phyloP scores from a whole-genome alignment of 2,888 invertebrate genomes.

The Tromatobia lineatoria region DNA sequence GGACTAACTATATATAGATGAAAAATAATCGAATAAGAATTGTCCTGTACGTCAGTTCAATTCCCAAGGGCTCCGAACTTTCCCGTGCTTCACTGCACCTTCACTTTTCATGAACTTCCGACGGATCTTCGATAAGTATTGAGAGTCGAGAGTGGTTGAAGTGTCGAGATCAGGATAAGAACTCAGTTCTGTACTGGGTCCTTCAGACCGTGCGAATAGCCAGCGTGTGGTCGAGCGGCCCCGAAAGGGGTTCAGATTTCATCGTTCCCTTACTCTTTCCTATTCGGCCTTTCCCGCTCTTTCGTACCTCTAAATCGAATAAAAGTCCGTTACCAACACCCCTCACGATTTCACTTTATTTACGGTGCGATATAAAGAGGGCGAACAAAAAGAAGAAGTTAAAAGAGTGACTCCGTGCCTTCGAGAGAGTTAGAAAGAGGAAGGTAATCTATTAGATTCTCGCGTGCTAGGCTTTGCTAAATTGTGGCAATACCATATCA shows the following conservation, averaged over 20 bases:
- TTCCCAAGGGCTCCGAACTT: background rate
- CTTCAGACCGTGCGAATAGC: conserved; percentile 36
- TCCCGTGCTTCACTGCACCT: background rate
- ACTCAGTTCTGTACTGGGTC: conserved; percentile 24
- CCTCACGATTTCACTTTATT: conserved; percentile 76
- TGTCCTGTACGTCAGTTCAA: background rate
- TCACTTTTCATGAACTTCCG: conserved; percentile 3
- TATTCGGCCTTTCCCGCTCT: conserved; percentile 69
- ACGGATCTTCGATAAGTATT: conserved; percentile 47
- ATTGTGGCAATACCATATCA: background rate
- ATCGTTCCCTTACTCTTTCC: conserved; percentile 46
- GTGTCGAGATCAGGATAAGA: conserved; percentile 44
- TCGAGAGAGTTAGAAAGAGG: conserved; percentile 24
- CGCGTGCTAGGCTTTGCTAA: conserved; percentile 17
- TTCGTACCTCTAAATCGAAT: conserved; percentile 78
- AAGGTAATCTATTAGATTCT: conserved; percentile 67
- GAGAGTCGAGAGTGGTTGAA: conserved; percentile 33
- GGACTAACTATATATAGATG: background rate
- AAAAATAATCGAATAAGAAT: background rate
- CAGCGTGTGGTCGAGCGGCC: conserved; percentile 42
- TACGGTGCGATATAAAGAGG: conserved; percentile 71
- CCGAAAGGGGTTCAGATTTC: conserved; percentile 62
- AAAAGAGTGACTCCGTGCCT: conserved; percentile 38
- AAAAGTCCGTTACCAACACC: conserved; percentile 76
- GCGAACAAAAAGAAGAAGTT: conserved; percentile 35